Evolutionary conservation across 2,113 vertebrate species (phyloP).

Genomic region (Sinocyclocheilus grahami): DNA sequence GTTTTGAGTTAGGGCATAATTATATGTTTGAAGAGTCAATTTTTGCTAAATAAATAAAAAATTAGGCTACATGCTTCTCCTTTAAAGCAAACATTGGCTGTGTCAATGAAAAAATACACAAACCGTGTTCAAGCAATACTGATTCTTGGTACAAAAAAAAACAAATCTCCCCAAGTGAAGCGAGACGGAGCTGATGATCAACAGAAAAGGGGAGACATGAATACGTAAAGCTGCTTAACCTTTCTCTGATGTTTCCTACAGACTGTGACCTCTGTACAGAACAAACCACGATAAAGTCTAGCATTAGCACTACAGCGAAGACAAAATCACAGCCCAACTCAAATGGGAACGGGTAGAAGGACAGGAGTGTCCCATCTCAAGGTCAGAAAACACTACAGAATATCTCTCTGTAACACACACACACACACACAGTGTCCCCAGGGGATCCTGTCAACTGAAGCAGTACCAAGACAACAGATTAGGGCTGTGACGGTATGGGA

Average conservation of each 20-base stretch:
- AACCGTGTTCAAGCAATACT: not conserved
- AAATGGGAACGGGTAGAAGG: not conserved
- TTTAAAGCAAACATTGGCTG: not conserved
- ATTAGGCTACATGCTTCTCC: too few species aligned
- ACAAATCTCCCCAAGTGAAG: not conserved
- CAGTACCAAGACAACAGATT: not conserved
- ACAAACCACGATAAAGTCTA: not conserved
- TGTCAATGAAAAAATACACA: not conserved
- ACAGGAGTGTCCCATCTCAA: not conserved
- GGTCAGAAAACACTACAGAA: constrained; percentile 28
- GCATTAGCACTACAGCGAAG: not conserved
- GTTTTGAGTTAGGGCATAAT: not conserved
- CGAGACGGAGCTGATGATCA: not conserved
- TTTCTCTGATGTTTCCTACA: not conserved
- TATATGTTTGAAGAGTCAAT: not conserved
- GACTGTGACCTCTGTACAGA: not conserved
- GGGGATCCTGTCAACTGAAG: not conserved
- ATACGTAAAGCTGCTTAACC: not conserved
- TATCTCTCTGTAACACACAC: not conserved
- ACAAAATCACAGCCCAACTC: not conserved
- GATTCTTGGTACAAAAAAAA: not conserved
- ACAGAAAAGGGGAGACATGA: not conserved
- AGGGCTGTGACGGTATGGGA: too few species aligned
- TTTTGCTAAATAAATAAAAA: not conserved
- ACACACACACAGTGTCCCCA: not conserved